A percentile compares a stretch with the other conserved stretches of the same genome.
Conservation (phyloP, 1,140 invertebrate genomes). For the Phortica variegata region DNA sequence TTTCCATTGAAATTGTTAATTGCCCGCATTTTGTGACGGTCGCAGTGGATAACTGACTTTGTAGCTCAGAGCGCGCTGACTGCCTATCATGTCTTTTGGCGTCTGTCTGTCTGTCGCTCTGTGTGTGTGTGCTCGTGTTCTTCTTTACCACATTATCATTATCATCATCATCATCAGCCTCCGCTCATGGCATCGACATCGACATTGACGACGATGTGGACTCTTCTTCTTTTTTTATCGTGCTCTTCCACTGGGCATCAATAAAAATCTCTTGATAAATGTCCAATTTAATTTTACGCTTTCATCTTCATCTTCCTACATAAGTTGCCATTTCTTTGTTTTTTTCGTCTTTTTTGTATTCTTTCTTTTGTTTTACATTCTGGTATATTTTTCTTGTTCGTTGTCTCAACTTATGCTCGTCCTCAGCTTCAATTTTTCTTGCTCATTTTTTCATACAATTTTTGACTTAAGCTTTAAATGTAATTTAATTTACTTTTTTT, state of each 20-base stretch:
- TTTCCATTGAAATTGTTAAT: slow-evolving; percentile 55
- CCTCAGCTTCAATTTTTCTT: too few relatives aligned
- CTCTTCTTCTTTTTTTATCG: too few relatives aligned
- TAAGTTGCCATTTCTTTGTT: slow-evolving; percentile 26
- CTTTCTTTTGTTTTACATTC: too few relatives aligned
- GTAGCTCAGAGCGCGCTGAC: slow-evolving; percentile 4
- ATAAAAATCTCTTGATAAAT: slow-evolving; percentile 57
- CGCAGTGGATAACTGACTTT: slow-evolving; percentile 31
- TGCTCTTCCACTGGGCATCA: slow-evolving; percentile 26
- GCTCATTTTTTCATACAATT: neutral
- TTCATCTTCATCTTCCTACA: slow-evolving; percentile 32
- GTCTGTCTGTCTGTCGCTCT: slow-evolving; percentile 11
- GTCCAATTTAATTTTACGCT: slow-evolving; percentile 56
- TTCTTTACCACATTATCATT: slow-evolving; percentile 20
- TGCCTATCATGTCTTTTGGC: slow-evolving; percentile 4
- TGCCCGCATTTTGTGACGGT: slow-evolving; percentile 47
- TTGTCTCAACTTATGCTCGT: too few relatives aligned
- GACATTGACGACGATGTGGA: too few relatives aligned
- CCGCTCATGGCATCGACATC: too few relatives aligned
- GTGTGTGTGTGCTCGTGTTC: slow-evolving; percentile 21
- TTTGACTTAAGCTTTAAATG: slow-evolving; percentile 36
- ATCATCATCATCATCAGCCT: too few relatives aligned
- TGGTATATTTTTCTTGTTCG: too few relatives aligned
- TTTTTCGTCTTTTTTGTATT: too few relatives aligned
- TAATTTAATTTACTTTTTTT: slow-evolving; percentile 56